Base-by-base conservation (phyloP, 2,888 invertebrate species). In the Gasteruption jaculator region DNA sequence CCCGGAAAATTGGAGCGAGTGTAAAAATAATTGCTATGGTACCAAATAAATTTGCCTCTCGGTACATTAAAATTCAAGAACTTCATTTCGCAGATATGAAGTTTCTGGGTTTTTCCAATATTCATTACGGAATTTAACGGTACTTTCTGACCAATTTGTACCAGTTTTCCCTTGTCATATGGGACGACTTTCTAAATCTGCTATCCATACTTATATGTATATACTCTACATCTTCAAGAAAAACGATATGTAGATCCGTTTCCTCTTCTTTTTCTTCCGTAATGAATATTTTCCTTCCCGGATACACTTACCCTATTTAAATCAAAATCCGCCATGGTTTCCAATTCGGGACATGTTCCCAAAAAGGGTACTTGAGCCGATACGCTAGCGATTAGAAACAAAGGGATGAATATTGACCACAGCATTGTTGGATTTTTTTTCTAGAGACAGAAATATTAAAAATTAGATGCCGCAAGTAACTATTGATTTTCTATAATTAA, bases 311-410 rank as follows among this genome's bases (percentile, higher is more conserved):
- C 83, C 74, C 72, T 74, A 46, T 63, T 70, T 21, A 77, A 63
- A 41, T 81, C 74, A 54, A 86, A 86, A 50, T 78, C 71, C 2
- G 73, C 61, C 71, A 80, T 76, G 3, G 79, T 75, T 36, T 76
- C 71, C 1, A 85, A 74, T 11, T 77, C 71, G 0, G 85, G 85
- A 54, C 86, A 86, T 0, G 69, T 58, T 3, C 82, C 82, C 1
- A 82, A 73, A 52, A 79, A 76, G 1, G 83, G 76, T 8, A 86
- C 75, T 61, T 86, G 85, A 0, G 79, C 74, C 7, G 50, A 49
- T 18, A 40, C 50, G 2, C 50, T 38, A 1, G 48, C 57, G 4
- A 58, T 18, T 8, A 58, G 36, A 11, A 59, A 33, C 16, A 55
- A n/a, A 6, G 12, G 29, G 6, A 66, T 19, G 7, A 45, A 39